Evolutionary conservation across 2,888 invertebrate species (phyloP).

Genomic region (Alloplasta piceator): DNA sequence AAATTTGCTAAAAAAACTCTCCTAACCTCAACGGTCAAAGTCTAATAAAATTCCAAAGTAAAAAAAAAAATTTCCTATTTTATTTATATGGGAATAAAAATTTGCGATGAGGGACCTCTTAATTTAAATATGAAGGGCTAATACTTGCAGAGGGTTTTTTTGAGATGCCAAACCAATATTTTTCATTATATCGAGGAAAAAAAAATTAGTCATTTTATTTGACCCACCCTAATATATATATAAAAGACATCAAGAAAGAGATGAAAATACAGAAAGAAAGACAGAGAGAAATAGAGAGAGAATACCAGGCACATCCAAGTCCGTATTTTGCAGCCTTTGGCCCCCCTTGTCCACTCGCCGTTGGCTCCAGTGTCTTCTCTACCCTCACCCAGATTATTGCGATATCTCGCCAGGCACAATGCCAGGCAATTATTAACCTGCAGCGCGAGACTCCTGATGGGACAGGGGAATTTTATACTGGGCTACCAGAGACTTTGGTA

Average conservation of each 20-base stretch:
- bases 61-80: no score
- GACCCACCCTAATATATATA: no score
- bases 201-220: no score
- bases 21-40: no score
- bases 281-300: constrained; percentile 40
- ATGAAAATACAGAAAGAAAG: constrained; percentile 38
- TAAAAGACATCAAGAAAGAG: constrained; percentile 36
- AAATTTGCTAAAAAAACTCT: no score
- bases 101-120: no score
- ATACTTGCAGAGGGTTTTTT: no score
- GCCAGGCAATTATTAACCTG: constrained; percentile 78
- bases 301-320: constrained; percentile 13
- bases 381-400: constrained; percentile 72
- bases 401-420: constrained; percentile 77
- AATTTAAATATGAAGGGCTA: no score
- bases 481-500: constrained; percentile 37
- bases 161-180: no score
- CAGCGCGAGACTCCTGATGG: constrained; percentile 66
- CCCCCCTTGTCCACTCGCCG: constrained; percentile 47
- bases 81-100: no score
- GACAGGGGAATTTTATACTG: constrained; percentile 42
- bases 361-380: constrained; percentile 58
- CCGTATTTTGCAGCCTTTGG: constrained; percentile 46
- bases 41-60: no score
- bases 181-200: no score